These are phyloP conservation scores for Ischnus inquisitorius DNA, from an alignment of 2,888 invertebrate species.

Conservation along the genomic window DNA sequence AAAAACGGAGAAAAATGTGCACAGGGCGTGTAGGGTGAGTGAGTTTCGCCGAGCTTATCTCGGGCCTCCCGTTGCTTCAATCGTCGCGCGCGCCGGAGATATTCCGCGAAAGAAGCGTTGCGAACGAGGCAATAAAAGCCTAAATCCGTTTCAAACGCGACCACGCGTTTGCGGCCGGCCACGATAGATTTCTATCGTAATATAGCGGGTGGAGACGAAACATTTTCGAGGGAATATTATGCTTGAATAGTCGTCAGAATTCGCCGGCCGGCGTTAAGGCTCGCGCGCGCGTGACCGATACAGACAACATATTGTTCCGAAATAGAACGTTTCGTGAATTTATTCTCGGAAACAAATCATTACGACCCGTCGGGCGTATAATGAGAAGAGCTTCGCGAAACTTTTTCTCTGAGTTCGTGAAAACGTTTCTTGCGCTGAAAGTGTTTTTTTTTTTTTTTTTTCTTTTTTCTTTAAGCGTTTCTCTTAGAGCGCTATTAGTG, in stretches of 20 bases:
- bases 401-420: not conserved
- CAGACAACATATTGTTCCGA: conserved; percentile 40
- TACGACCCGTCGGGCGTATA: conserved; percentile 7
- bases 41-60: not conserved
- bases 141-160: not conserved
- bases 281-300: conserved; percentile 28
- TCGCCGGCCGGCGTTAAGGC: not conserved
- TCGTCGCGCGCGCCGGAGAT: not conserved
- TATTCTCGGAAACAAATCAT: conserved; percentile 22
- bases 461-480: not conserved
- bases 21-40: not conserved
- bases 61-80: not conserved
- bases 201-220: too few species aligned
- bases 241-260: conserved; percentile 29
- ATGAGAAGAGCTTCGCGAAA: conserved; percentile 1
- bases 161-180: not conserved
- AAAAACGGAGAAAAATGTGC: conserved; percentile 5
- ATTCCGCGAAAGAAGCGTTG: not conserved
- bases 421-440: too few species aligned
- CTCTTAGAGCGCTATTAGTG: too few species aligned
- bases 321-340: conserved; percentile 31
- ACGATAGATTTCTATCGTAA: conserved; percentile 1
- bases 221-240: conserved; percentile 2
- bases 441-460: conserved; percentile 12
- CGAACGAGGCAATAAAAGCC: conserved; percentile 4